Evolutionary conservation across 2,113 vertebrate species (phyloP).

Genomic region (Columba janthina): DNA sequence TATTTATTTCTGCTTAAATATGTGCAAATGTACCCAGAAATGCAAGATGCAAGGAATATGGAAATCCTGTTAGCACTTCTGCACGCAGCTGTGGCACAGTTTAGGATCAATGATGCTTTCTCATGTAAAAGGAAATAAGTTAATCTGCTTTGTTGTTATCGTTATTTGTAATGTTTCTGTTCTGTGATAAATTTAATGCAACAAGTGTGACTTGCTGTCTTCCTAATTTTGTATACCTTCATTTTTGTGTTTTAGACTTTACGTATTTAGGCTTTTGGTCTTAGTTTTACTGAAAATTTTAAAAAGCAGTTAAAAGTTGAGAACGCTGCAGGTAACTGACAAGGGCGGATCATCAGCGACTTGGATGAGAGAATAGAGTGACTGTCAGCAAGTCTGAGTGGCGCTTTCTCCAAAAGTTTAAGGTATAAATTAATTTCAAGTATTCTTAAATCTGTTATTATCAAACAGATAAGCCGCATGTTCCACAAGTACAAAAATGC

Average conservation of each 20-base stretch:
- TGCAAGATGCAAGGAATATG: neutral
- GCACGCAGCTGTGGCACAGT: neutral
- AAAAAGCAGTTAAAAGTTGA: neutral
- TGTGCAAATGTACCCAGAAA: neutral
- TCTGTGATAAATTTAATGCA: neutral
- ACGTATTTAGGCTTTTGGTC: neutral
- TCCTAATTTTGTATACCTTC: neutral
- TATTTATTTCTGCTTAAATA: neutral
- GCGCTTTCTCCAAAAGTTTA: constrained; percentile 68
- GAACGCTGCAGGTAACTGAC: neutral
- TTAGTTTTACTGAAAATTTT: neutral
- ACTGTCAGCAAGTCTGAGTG: no score
- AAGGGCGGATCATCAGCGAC: neutral
- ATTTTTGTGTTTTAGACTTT: neutral
- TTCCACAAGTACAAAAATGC: neutral
- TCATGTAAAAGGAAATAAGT: neutral
- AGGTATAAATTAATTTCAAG: constrained; percentile 29
- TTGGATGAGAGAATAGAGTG: no score
- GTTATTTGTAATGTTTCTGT: neutral
- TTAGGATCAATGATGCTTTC: no score
- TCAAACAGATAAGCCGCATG: neutral
- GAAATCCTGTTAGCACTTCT: neutral
- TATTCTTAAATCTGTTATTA: neutral
- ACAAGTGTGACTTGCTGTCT: neutral
- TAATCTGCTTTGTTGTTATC: neutral